Base-by-base conservation (phyloP, 1,140 invertebrate genomes). In the Drosophila pandora region DNA sequence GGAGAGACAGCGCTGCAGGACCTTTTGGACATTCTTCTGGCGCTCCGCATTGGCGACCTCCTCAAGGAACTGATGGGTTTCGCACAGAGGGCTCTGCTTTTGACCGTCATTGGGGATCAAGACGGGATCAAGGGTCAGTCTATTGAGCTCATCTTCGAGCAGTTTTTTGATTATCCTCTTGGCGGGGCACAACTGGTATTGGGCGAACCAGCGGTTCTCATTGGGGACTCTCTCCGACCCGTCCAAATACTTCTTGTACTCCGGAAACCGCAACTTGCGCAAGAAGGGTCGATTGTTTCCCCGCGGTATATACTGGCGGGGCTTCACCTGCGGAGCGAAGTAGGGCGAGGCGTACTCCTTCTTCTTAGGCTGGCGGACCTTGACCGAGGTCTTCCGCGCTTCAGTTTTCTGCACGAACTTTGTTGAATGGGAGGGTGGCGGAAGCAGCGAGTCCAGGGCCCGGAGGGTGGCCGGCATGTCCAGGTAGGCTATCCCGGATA, bases 401-500 rank as follows among this genome's bases (percentile, higher is more conserved):
- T 2, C 17, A 2, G 5, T 43, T 8, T 9, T 34, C 2, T 34
- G 12, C 2, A 0, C 21, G 34, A 21, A 28, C n/a, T 76, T 82
- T 17, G 49, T 79, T 0, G 78, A 60, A 2, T 62, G 48, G 5
- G 60, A 32, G 0, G 59, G 22, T 9, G 65, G 62, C 12, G 88
- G 89, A 48, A 90, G 47, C 5, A 89, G 25, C 0, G 22, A 9
- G 10, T 90, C 89, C 17, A 90, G 30, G 30, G 71, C 76, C 2
- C 76, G 62, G 53, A 83, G 12, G 0, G 76, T 89, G n/a, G 62
- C 30, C 0, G 54, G 48, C 73, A 79, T 81, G 13, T 81, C 90
- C 49, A 90, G 58, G 28, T 84, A 76, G 1, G 89, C 89, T 2
- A 90, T 90, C 2, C 47, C 70, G 4, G 89, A 76, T 10, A 81